Percentiles rank a stretch among this genome's conserved stretches.
These are phyloP conservation scores for Nephila pilipes DNA, from an alignment of 1,140 invertebrate genomes.

Conservation along the genomic window DNA sequence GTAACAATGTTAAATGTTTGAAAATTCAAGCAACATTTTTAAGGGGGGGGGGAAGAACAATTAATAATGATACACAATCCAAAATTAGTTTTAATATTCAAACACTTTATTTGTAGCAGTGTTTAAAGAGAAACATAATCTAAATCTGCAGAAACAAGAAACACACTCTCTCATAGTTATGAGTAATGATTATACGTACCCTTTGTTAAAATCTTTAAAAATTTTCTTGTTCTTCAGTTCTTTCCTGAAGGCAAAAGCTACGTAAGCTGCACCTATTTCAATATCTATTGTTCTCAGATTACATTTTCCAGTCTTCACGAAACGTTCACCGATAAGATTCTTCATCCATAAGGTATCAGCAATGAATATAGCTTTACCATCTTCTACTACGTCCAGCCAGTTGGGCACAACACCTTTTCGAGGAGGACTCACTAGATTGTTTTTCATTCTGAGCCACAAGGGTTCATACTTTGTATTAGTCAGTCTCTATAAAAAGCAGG, in stretches of 20 bases:
- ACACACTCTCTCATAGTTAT: not conserved
- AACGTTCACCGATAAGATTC: constrained; percentile 20
- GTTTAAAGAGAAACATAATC: no score
- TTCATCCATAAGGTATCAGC: not conserved
- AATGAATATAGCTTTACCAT: constrained; percentile 36
- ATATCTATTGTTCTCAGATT: not conserved
- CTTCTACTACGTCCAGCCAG: constrained; percentile 10
- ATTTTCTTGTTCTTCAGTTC: not conserved
- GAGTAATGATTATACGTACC: not conserved
- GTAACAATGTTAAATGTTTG: no score
- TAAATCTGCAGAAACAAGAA: no score
- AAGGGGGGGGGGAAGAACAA: no score
- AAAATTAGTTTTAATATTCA: no score
- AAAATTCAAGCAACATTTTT: no score
- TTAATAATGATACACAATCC: no score
- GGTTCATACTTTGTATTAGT: not conserved
- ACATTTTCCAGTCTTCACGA: constrained; percentile 51
- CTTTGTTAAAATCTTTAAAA: not conserved
- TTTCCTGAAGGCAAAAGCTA: constrained; percentile 36
- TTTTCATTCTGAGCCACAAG: not conserved
- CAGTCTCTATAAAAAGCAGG: constrained; percentile 11
- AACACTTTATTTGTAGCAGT: no score
- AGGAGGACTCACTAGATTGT: not conserved
- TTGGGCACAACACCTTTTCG: not conserved
- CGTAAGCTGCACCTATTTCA: not conserved